Conservation (phyloP, 2,113 vertebrate species). For the Labrus mixtus region DNA sequence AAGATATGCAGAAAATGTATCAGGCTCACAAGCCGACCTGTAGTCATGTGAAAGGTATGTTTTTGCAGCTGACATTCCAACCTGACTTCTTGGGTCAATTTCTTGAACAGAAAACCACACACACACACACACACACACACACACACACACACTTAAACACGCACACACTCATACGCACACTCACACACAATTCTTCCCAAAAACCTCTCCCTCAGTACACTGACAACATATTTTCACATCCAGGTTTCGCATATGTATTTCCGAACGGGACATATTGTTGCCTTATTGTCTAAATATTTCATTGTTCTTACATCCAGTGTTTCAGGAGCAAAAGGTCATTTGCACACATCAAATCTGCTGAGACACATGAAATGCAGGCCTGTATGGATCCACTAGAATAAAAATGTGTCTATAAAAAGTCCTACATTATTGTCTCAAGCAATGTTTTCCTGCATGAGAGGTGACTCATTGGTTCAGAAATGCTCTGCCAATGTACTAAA, state of each 20-base stretch:
- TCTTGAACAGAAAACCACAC: constrained; percentile 68
- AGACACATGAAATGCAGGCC: constrained; percentile 13
- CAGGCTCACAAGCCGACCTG: constrained; percentile 69
- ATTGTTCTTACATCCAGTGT: constrained; percentile 21
- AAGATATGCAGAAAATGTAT: constrained; percentile 73
- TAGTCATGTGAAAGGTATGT: constrained; percentile 81
- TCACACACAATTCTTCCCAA: constrained; percentile 33
- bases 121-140: constrained; percentile 38
- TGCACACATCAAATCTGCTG: constrained; percentile 28
- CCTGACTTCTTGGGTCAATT: constrained; percentile 78
- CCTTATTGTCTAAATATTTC: constrained; percentile 54
- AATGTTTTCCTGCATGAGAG: constrained; percentile 33
- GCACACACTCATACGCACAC: constrained; percentile 20
- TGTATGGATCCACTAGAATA: constrained; percentile 11
- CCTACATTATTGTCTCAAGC: constrained; percentile 35
- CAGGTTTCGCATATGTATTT: constrained; percentile 47
- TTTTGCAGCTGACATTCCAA: constrained; percentile 83
- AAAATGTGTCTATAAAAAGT: constrained; percentile 31
- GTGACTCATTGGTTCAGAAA: constrained; percentile 31
- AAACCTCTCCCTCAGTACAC: constrained; percentile 48
- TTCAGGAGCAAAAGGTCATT: constrained; percentile 35
- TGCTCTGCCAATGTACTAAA: constrained; percentile 19
- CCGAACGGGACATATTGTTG: constrained; percentile 44
- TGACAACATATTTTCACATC: constrained; percentile 68
- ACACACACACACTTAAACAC: neutral